A percentile compares a stretch with the other conserved stretches of the same genome.
Conservation (phyloP, 2,797 vertebrate genomes). For the Girardinus metallicus region DNA sequence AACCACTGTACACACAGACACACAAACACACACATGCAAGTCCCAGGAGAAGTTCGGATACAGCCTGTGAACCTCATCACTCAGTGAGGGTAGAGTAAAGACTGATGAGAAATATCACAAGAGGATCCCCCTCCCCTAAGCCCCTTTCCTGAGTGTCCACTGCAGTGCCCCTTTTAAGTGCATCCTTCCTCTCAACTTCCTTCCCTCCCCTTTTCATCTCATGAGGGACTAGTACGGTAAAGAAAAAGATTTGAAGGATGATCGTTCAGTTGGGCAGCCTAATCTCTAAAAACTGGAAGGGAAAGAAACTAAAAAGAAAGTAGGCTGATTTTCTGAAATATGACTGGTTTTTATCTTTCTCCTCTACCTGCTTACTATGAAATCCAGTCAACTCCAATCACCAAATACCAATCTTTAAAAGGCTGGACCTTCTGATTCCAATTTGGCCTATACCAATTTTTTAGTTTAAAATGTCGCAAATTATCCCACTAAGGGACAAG, state of each 20-base stretch:
- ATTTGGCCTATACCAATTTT: too few species aligned
- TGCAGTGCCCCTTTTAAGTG: constrained; percentile 56
- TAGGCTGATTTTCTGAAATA: constrained; percentile 32
- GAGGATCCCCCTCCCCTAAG: constrained; percentile 38
- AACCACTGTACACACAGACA: constrained; percentile 69
- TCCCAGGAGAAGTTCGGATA: constrained; percentile 51
- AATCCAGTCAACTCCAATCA: constrained; percentile 34
- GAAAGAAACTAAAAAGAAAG: constrained; percentile 52
- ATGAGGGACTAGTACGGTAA: constrained; percentile 54
- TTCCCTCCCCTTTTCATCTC: constrained; percentile 56
- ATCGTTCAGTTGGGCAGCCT: constrained; percentile 29
- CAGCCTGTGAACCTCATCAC: constrained; percentile 76
- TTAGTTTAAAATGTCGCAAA: too few species aligned
- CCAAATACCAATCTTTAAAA: too few species aligned
- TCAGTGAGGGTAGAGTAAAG: constrained; percentile 51
- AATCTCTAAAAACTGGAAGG: constrained; percentile 15
- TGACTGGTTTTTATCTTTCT: constrained; percentile 32
- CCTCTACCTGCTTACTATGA: constrained; percentile 49
- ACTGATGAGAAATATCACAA: constrained; percentile 61
- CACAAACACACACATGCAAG: constrained; percentile 42
- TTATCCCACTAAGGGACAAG: too few species aligned
- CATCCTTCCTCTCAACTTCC: constrained; percentile 69
- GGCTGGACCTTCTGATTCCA: too few species aligned
- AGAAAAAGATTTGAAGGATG: constrained; percentile 36
- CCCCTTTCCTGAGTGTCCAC: constrained; percentile 63